A percentile compares a stretch with the other conserved stretches of the same genome.
phyloP scores from a whole-genome alignment of 2,113 vertebrate genomes.

The Leptosomus discolor region DNA sequence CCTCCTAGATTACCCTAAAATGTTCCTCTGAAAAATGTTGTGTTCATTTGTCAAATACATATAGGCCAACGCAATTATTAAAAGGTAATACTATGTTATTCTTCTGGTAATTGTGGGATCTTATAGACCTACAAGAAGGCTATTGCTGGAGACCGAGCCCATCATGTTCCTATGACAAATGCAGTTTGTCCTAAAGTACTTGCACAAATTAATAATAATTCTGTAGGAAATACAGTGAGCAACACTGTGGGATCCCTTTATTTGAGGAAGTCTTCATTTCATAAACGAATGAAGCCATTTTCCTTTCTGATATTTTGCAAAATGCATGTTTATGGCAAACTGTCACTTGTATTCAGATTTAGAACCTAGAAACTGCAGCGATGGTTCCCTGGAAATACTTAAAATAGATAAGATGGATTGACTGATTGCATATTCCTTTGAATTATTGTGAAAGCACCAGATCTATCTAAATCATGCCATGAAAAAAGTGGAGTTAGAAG shows the following conservation, averaged over 20 bases:
- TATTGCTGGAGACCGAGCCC: neutral
- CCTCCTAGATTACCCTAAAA: neutral
- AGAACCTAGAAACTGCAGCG: neutral
- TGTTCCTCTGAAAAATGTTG: neutral
- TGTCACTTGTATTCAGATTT: slow-evolving; percentile 5
- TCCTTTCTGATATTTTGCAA: neutral
- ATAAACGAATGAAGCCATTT: neutral
- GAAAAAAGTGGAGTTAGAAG: slow-evolving; percentile 43
- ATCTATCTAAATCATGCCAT: slow-evolving; percentile 21
- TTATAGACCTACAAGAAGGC: neutral
- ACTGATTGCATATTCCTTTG: slow-evolving; percentile 58
- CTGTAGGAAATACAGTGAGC: neutral
- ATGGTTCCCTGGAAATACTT: slow-evolving; percentile 16
- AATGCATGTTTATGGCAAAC: slow-evolving; percentile 25
- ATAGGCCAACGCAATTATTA: neutral
- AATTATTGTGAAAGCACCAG: slow-evolving; percentile 53
- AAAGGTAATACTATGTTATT: neutral
- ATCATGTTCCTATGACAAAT: neutral
- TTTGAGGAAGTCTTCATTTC: neutral
- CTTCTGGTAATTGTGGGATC: neutral
- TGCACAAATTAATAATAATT: neutral
- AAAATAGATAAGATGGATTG: slow-evolving; percentile 51
- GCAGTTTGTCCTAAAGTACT: neutral
- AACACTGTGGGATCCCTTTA: neutral
- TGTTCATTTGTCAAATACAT: neutral